Evolutionary conservation across 1,140 invertebrate species (phyloP).

Genomic region (Bilobella aurantiaca): DNA sequence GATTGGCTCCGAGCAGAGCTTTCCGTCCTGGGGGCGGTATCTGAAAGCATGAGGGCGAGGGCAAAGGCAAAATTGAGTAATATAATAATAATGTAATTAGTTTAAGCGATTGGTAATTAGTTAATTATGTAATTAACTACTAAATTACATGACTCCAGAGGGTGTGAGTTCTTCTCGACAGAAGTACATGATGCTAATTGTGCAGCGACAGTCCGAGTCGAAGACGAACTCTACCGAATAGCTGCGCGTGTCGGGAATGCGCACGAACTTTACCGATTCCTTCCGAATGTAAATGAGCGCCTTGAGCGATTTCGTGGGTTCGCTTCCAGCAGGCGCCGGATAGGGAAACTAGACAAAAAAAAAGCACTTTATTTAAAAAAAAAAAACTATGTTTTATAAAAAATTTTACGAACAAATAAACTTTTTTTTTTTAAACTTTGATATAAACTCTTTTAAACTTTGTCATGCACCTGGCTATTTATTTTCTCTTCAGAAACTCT

Average conservation of each 20-base stretch:
- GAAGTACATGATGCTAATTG: constrained; percentile 90
- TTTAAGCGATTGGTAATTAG: neutral
- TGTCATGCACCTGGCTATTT: too few relatives aligned
- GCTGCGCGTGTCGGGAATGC: constrained; percentile 37
- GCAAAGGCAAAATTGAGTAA: constrained; percentile 17
- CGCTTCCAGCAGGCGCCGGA: constrained; percentile 86
- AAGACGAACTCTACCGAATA: constrained; percentile 97
- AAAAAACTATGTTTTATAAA: neutral
- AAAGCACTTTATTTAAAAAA: neutral
- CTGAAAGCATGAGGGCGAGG: constrained; percentile 50
- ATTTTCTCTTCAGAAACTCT: too few relatives aligned
- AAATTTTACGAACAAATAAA: neutral
- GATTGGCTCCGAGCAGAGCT: constrained; percentile 79
- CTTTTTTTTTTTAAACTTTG: constrained; percentile 39
- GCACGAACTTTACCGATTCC: constrained; percentile 84
- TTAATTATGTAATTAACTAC: neutral
- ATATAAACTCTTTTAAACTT: too few relatives aligned
- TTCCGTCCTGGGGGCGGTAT: constrained; percentile 67
- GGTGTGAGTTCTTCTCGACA: constrained; percentile 80
- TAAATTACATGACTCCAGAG: constrained; percentile 56
- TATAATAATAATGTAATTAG: too few relatives aligned
- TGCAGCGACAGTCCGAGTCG: constrained; percentile 86
- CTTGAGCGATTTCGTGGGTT: constrained; percentile 91
- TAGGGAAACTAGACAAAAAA: constrained; percentile 75
- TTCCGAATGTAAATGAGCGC: constrained; percentile 93